A percentile compares a stretch with the other conserved stretches of the same genome.
Evolutionary conservation across 1,140 invertebrate species (phyloP).

Genomic region (Macrobrachium nipponense): DNA sequence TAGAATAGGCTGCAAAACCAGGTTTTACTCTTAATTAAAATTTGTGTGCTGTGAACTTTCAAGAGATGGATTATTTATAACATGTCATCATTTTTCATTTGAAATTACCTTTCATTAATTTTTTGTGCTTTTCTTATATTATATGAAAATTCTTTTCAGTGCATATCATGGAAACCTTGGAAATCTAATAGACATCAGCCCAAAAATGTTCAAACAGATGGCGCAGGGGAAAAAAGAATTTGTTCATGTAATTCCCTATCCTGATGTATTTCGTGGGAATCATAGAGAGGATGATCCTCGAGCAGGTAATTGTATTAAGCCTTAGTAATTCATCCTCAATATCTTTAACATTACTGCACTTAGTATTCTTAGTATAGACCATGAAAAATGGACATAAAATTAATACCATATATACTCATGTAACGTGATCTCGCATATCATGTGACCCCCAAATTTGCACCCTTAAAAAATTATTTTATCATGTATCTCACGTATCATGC

Average conservation of each 20-base stretch:
- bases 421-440: too few relatives aligned
- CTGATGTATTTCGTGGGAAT: constrained; percentile 72
- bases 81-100: neutral
- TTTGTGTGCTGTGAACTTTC: neutral
- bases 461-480: too few relatives aligned
- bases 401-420: too few relatives aligned
- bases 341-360: too few relatives aligned
- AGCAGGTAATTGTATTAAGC: constrained; percentile 36
- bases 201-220: constrained; percentile 72
- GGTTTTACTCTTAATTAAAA: too few relatives aligned
- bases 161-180: constrained; percentile 76
- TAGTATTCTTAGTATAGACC: too few relatives aligned
- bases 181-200: constrained; percentile 73
- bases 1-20: too few relatives aligned
- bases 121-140: neutral
- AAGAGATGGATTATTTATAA: neutral
- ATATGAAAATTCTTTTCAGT: constrained; percentile 66
- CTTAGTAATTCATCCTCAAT: too few relatives aligned
- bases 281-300: constrained; percentile 39
- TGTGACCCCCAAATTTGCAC: too few relatives aligned
- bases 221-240: constrained; percentile 68
- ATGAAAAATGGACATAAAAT: too few relatives aligned
- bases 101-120: neutral
- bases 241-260: constrained; percentile 75
- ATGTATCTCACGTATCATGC: too few relatives aligned